Conservation (phyloP, 2,113 vertebrate genomes). For the Hyla sarda region DNA sequence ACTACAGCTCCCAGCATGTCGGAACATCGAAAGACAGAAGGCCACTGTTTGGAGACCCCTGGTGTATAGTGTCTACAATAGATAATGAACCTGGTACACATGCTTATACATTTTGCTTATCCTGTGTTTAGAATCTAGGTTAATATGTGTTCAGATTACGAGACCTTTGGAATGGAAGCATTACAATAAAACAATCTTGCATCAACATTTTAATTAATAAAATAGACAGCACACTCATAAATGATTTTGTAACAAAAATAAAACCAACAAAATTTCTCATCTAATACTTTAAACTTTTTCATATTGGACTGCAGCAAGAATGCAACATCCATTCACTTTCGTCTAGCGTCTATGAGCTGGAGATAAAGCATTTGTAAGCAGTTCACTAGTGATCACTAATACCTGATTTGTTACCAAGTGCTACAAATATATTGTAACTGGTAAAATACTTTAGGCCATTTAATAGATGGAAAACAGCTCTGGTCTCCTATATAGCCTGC, state of each 20-base stretch:
- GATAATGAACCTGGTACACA: too few relatives aligned
- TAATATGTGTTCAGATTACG: background rate
- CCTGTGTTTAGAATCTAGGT: background rate
- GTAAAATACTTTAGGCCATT: background rate
- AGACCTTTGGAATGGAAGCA: background rate
- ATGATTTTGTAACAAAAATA: slow-evolving; percentile 19
- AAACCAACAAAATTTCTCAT: slow-evolving; percentile 12
- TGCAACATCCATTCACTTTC: background rate
- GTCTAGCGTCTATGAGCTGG: slow-evolving; percentile 1
- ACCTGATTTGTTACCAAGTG: background rate
- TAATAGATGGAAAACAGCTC: background rate
- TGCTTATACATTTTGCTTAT: too few relatives aligned
- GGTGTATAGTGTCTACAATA: too few relatives aligned
- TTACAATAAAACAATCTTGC: background rate
- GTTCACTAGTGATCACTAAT: background rate
- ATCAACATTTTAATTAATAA: slow-evolving; percentile 25
- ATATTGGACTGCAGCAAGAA: slow-evolving; percentile 1
- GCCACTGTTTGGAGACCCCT: too few relatives aligned
- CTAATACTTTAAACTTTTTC: background rate
- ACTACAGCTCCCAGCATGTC: too few relatives aligned
- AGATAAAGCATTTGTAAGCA: background rate
- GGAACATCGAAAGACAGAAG: too few relatives aligned
- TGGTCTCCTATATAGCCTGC: background rate
- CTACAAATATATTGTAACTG: background rate
- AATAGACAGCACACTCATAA: slow-evolving; percentile 23